Evolutionary conservation across 2,797 vertebrate genomes (phyloP).

Genomic region (Odontamblyopus lacepedii): DNA sequence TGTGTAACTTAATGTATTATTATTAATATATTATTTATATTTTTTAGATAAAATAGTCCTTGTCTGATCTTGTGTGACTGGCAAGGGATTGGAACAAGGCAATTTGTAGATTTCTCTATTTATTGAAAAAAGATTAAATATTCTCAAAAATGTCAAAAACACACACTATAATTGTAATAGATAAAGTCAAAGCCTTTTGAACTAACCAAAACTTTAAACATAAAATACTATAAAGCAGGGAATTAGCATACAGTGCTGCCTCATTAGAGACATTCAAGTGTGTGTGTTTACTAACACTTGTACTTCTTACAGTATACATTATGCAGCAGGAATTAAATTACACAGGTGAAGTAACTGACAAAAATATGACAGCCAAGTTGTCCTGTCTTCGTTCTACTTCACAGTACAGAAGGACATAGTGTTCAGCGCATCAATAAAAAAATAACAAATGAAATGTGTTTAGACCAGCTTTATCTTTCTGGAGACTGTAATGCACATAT

Average conservation of each 20-base stretch:
- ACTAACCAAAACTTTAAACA: conserved; percentile 60
- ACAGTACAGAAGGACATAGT: conserved; percentile 61
- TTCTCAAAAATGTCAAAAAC: conserved; percentile 68
- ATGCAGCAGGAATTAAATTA: conserved; percentile 61
- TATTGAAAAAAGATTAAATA: conserved; percentile 78
- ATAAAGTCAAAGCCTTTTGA: conserved; percentile 58
- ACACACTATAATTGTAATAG: conserved; percentile 66
- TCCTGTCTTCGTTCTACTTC: conserved; percentile 48
- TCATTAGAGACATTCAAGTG: conserved; percentile 62
- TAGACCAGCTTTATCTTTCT: conserved; percentile 41
- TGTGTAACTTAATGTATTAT: conserved; percentile 59
- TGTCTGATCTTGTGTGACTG: background rate
- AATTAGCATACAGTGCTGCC: conserved; percentile 42
- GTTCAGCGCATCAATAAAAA: conserved; percentile 56
- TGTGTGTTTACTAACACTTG: conserved; percentile 53
- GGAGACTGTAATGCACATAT: conserved; percentile 45
- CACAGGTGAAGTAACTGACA: conserved; percentile 64
- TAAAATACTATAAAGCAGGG: conserved; percentile 52
- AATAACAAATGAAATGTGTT: conserved; percentile 48
- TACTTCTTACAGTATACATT: conserved; percentile 61
- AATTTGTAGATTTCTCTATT: conserved; percentile 49
- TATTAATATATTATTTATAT: background rate
- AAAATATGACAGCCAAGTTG: conserved; percentile 11
- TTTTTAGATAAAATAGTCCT: background rate
- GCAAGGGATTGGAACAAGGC: background rate